Evolutionary conservation across 35 echinoderm and acorn worm species (phyloP), one percentile per base, ranked within the genome.

Genomic region (Acanthaster planci): DNA sequence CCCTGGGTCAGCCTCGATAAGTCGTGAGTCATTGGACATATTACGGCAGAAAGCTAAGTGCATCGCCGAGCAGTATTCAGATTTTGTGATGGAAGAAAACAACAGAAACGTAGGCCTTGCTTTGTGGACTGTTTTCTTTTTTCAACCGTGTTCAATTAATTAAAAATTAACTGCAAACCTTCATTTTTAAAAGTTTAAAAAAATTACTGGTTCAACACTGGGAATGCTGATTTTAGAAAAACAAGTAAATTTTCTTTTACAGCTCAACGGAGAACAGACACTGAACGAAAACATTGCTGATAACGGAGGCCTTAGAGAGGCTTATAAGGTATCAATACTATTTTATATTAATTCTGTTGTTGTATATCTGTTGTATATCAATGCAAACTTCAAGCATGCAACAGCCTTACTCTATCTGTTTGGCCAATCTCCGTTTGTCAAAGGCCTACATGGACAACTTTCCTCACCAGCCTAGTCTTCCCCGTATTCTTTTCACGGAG

Each of bases 281-380:
- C 93, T 87, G 60, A 88, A 88, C 60, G 92, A 94, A 82, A 94
- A 94, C 72, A 94, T 94, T 40, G 92, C 92, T 34, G 93, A 95
- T 76, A 95, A 95, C 44, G 93, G 93, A 26, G 93, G 93, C 26
- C 23, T 95, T 15, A 95, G 91, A 53, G 77, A 95, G 55, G 58
- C 84, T 36, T 91, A 83, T 51, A 87, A 86, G 89, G 93, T 95
- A 78, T 90, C n/a, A n/a, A n/a, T n/a, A n/a, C n/a, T n/a, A n/a
- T n/a, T n/a, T n/a, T n/a, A n/a, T n/a, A n/a, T n/a, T n/a, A n/a
- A n/a, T n/a, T n/a, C n/a, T n/a, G n/a, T n/a, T n/a, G n/a, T n/a
- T n/a, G n/a, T n/a, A n/a, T n/a, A n/a, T n/a, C n/a, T n/a, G n/a
- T n/a, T n/a, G n/a, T n/a, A n/a, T n/a, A n/a, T n/a, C n/a, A n/a